phyloP scores from a whole-genome alignment of 2,797 vertebrate genomes.

The Betta splendens region DNA sequence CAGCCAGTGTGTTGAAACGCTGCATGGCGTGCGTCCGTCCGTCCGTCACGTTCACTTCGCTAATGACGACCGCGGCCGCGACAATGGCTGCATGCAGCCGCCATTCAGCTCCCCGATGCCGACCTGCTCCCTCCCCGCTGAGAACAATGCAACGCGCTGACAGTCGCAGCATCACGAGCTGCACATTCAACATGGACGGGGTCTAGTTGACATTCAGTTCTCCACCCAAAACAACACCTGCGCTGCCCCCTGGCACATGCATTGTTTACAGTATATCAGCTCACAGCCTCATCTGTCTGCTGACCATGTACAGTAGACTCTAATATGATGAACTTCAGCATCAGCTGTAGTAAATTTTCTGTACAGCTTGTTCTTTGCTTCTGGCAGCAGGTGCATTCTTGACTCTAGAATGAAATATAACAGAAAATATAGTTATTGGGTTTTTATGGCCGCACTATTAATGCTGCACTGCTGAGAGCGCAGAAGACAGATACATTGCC shows the following conservation, averaged over 20 bases:
- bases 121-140: conserved; percentile 37
- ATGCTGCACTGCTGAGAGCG: conserved; percentile 53
- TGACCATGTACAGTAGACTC: too few relatives aligned
- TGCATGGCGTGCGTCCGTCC: too few relatives aligned
- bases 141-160: conserved; percentile 43
- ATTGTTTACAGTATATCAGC: neutral
- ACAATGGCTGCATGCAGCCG: conserved; percentile 59
- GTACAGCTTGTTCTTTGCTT: too few relatives aligned
- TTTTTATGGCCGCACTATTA: conserved; percentile 25
- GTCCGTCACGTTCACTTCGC: conserved; percentile 69
- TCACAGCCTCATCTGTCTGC: neutral
- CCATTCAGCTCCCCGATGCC: conserved; percentile 44
- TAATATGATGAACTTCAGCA: too few relatives aligned
- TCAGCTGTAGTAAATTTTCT: too few relatives aligned
- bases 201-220: conserved; percentile 13
- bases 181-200: conserved; percentile 24
- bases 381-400: too few relatives aligned
- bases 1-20: conserved; percentile 34
- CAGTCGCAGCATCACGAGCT: conserved; percentile 8
- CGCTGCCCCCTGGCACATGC: neutral
- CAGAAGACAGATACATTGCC: conserved; percentile 32
- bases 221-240: neutral
- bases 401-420: too few relatives aligned
- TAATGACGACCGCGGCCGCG: conserved; percentile 40
- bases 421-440: too few relatives aligned